Percentiles rank a stretch among this genome's conserved stretches.
Evolutionary conservation across 2,888 invertebrate genomes (phyloP).

Genomic region (Tetranychus truncatus): DNA sequence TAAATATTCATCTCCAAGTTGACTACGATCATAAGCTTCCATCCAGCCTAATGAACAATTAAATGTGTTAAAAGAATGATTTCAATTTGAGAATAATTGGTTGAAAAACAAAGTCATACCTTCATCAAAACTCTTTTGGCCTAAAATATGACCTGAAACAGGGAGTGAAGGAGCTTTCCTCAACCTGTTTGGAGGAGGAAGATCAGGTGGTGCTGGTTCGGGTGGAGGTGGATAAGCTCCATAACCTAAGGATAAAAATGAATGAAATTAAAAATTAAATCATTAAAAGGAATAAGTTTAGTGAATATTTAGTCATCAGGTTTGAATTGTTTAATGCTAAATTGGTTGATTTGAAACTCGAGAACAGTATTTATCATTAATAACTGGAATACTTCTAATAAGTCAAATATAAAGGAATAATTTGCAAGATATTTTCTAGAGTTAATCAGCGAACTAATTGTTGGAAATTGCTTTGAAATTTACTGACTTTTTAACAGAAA

Average conservation of each 20-base stretch:
- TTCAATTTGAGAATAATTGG: neutral
- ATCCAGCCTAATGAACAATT: constrained; percentile 29
- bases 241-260: constrained; percentile 24
- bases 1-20: constrained; percentile 40
- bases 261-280: neutral
- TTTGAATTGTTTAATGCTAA: no score
- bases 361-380: no score
- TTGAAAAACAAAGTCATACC: constrained; percentile 20
- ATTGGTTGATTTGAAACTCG: no score
- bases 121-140: constrained; percentile 26
- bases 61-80: neutral
- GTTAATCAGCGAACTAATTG: no score
- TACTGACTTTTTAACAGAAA: no score
- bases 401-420: no score
- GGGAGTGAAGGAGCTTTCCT: constrained; percentile 25
- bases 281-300: neutral
- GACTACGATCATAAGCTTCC: constrained; percentile 42
- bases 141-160: constrained; percentile 25
- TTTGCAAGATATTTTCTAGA: no score
- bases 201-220: constrained; percentile 64
- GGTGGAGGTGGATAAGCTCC: constrained; percentile 61
- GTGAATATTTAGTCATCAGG: no score
- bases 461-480: no score
- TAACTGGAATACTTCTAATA: no score
- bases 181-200: constrained; percentile 24